A percentile compares a stretch with the other conserved stretches of the same genome.
Evolutionary conservation across 2,113 vertebrate species (phyloP).

Genomic region (Alosa alosa): DNA sequence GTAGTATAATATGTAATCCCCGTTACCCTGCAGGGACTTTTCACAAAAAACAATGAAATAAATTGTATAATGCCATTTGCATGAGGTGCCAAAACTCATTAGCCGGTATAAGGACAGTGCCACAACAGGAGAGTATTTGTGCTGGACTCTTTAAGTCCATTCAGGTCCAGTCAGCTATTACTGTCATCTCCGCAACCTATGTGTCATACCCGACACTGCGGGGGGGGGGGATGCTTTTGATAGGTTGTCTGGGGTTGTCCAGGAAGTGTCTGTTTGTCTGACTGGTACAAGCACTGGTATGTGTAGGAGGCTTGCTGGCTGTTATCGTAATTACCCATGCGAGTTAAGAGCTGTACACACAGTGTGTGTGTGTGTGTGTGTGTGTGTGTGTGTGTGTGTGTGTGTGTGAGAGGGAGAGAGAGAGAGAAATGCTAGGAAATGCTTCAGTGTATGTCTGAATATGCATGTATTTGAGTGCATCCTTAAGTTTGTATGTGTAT

Average conservation of each 20-base stretch:
- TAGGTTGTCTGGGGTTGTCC: too few species aligned
- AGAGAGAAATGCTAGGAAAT: not conserved
- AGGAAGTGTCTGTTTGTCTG: not conserved
- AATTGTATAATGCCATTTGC: not conserved
- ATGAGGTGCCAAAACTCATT: too few species aligned
- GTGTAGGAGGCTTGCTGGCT: not conserved
- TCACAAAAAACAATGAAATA: too few species aligned
- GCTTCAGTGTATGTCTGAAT: not conserved
- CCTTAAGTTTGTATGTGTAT: not conserved
- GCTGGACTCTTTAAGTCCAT: not conserved
- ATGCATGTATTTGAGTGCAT: not conserved
- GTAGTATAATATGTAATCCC: too few species aligned
- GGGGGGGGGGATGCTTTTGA: too few species aligned
- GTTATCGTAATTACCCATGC: too few species aligned
- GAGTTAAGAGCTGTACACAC: not conserved
- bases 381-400: conserved; percentile 22
- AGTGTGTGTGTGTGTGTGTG: conserved; percentile 27
- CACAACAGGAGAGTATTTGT: not conserved
- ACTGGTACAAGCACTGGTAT: not conserved
- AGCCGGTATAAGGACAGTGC: not conserved
- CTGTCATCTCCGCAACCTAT: too few species aligned
- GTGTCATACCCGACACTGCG: too few species aligned
- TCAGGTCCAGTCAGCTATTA: too few species aligned
- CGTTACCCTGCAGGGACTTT: too few species aligned
- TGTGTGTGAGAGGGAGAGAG: not conserved